A percentile compares a stretch with the other conserved stretches of the same genome.
Evolutionary conservation across 2,113 vertebrate species (phyloP).

Genomic region (Charina bottae): DNA sequence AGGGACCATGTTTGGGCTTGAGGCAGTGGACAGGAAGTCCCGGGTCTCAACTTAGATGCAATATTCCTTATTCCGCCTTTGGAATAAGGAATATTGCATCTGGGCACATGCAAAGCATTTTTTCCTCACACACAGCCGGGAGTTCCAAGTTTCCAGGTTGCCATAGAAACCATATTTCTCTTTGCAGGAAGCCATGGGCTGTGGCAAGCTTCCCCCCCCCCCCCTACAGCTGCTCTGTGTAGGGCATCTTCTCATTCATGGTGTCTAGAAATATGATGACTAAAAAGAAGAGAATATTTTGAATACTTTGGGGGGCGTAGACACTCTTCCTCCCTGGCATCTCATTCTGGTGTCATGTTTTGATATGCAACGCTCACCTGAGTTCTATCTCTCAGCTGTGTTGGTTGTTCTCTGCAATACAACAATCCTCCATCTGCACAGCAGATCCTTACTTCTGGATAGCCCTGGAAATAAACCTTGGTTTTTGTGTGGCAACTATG

Average conservation of each 20-base stretch:
- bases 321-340: neutral
- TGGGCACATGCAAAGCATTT: neutral
- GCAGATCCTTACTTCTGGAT: neutral
- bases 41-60: too few relatives aligned
- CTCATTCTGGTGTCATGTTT: neutral
- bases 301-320: neutral
- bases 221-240: too few relatives aligned
- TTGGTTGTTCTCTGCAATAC: neutral
- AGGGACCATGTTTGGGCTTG: neutral
- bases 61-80: neutral
- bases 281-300: too few relatives aligned
- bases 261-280: neutral
- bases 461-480: neutral
- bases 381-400: neutral
- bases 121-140: too few relatives aligned
- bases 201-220: neutral
- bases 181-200: neutral
- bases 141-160: neutral
- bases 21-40: neutral
- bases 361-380: neutral
- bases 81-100: neutral
- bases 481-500: neutral
- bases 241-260: too few relatives aligned
- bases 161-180: neutral
- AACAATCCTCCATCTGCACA: neutral